phyloP scores from a whole-genome alignment of 2,113 vertebrate species.

The Rafetus swinhoei region DNA sequence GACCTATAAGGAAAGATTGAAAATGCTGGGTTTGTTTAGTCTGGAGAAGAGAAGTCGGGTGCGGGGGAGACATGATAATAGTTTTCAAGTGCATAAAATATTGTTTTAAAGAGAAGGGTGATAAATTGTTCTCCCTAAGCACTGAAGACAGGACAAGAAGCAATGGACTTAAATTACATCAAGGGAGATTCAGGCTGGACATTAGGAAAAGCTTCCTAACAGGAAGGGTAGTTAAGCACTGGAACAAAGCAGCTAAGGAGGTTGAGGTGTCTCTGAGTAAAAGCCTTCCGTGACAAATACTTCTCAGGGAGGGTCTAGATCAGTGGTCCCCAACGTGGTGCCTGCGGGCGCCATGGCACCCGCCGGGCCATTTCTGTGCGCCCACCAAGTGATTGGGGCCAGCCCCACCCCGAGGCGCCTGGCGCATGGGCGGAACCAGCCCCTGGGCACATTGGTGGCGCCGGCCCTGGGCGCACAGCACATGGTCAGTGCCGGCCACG shows the following conservation, averaged over 20 bases:
- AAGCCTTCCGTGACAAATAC: neutral
- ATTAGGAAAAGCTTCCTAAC: neutral
- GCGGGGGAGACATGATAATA: neutral
- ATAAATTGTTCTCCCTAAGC: neutral
- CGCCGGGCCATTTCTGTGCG: too few relatives aligned
- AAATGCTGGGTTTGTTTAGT: neutral
- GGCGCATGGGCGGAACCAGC: too few relatives aligned
- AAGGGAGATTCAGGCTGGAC: neutral
- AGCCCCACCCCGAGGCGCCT: too few relatives aligned
- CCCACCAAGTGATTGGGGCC: too few relatives aligned
- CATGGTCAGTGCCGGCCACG: too few relatives aligned
- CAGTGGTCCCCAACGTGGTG: too few relatives aligned
- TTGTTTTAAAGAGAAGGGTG: neutral
- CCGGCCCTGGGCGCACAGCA: too few relatives aligned
- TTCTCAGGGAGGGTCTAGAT: neutral
- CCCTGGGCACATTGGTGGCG: too few relatives aligned
- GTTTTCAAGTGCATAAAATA: neutral
- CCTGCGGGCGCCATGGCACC: too few relatives aligned
- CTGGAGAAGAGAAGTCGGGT: neutral
- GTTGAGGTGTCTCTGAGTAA: neutral
- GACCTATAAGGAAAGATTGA: neutral
- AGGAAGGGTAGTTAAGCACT: neutral
- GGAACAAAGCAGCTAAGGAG: neutral
- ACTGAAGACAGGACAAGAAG: neutral
- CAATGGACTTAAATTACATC: neutral